A percentile compares a stretch with the other conserved stretches of the same genome.
phyloP scores from a whole-genome alignment of 2,888 invertebrate species.

The Cephonodes hylas region DNA sequence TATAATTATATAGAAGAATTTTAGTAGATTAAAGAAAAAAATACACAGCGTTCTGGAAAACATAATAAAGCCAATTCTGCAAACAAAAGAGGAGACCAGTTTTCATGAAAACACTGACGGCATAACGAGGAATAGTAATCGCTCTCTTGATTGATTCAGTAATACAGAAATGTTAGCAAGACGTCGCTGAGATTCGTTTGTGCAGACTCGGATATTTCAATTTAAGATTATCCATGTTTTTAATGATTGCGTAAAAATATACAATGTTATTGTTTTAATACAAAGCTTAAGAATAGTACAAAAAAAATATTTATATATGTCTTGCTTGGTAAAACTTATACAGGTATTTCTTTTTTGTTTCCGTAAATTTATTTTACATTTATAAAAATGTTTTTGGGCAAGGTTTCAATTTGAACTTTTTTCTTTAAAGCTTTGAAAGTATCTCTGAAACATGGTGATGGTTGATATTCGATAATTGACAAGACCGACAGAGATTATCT shows the following conservation, averaged over 20 bases:
- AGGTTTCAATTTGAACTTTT: no score
- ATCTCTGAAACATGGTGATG: no score
- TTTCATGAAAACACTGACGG: conserved; percentile 18
- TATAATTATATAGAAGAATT: no score
- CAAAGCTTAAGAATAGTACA: background rate
- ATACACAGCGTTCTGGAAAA: background rate
- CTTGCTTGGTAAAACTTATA: no score
- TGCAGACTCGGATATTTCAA: background rate
- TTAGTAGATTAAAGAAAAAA: no score
- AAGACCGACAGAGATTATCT: no score
- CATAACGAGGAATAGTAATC: conserved; percentile 60
- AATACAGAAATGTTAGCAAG: conserved; percentile 25
- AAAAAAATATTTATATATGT: no score
- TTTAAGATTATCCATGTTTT: background rate
- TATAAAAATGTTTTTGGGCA: no score
- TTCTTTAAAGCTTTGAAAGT: no score
- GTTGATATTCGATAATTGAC: no score
- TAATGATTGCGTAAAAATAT: background rate
- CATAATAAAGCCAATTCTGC: conserved; percentile 4
- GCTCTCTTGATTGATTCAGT: conserved; percentile 70
- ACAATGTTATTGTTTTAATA: background rate
- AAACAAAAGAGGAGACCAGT: conserved; percentile 13
- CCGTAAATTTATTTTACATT: no score
- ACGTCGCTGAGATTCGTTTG: background rate
- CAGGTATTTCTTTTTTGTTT: no score